phyloP scores from a whole-genome alignment of 2,888 invertebrate species.

The Drosophila siamana region DNA sequence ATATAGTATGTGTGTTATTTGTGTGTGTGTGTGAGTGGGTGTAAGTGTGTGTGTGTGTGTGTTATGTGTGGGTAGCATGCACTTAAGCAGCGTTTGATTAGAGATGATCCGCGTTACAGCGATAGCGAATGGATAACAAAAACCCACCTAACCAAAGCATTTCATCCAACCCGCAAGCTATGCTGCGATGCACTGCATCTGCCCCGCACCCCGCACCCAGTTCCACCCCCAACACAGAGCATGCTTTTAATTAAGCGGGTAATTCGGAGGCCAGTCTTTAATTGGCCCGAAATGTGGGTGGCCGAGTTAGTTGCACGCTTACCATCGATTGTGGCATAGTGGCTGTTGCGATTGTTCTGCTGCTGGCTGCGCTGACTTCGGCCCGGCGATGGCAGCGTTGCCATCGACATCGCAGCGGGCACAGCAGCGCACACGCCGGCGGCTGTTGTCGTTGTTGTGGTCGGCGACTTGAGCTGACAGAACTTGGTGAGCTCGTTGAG shows the following conservation, averaged over 20 bases:
- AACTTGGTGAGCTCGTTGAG: constrained; percentile 82
- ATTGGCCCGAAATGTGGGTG: constrained; percentile 57
- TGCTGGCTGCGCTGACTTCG: constrained; percentile 17
- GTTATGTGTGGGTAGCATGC: constrained; percentile 42
- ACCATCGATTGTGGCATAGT: constrained; percentile 74
- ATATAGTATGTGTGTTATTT: constrained; percentile 2
- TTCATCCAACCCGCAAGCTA: constrained; percentile 12
- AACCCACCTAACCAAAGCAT: constrained; percentile 34
- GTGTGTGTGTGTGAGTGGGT: constrained; percentile 41
- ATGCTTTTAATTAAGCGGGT: constrained; percentile 33
- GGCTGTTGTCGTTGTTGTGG: constrained; percentile 11
- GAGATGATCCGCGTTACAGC: constrained; percentile 24
- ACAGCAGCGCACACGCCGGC: no score
- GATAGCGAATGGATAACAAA: constrained; percentile 14
- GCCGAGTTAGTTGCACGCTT: constrained; percentile 56
- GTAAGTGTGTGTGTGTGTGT: constrained; percentile 24
- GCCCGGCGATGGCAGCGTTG: constrained; percentile 22
- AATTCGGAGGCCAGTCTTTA: constrained; percentile 41
- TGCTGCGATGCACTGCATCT: neutral
- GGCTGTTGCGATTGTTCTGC: constrained; percentile 14
- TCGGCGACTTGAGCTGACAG: constrained; percentile 71
- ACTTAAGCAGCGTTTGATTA: constrained; percentile 49
- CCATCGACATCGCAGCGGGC: constrained; percentile 26
- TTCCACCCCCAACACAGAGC: neutral
- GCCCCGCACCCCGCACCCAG: neutral